Percentiles rank a stretch among this genome's conserved stretches.
phyloP scores from a whole-genome alignment of 2,888 invertebrate genomes.

The Diarsia brunnea region DNA sequence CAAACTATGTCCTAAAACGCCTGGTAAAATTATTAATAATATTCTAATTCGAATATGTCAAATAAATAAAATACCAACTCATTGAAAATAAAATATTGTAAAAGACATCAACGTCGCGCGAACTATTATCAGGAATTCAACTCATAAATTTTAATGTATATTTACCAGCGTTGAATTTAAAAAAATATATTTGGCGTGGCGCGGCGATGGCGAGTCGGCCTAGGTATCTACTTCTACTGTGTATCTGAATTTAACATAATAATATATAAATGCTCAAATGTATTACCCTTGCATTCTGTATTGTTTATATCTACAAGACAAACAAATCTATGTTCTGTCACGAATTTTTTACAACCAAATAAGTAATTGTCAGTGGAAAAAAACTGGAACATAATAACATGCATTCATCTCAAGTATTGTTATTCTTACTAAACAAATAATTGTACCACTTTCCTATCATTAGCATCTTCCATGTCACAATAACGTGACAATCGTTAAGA shows the following conservation, averaged over 20 bases:
- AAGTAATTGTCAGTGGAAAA: neutral
- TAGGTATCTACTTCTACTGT: too few relatives aligned
- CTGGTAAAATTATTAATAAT: neutral
- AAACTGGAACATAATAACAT: slow-evolving; percentile 4
- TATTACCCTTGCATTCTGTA: neutral
- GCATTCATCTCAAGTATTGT: neutral
- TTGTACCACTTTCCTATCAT: slow-evolving; percentile 37
- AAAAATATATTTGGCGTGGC: too few relatives aligned
- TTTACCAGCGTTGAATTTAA: too few relatives aligned
- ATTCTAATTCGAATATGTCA: neutral
- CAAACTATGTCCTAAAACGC: neutral
- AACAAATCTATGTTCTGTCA: neutral
- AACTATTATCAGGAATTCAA: too few relatives aligned
- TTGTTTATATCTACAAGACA: neutral
- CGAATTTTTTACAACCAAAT: neutral
- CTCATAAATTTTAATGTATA: too few relatives aligned
- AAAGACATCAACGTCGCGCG: too few relatives aligned
- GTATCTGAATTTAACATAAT: too few relatives aligned
- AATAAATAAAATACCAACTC: neutral
- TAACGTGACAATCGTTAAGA: slow-evolving; percentile 47
- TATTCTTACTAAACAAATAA: slow-evolving; percentile 34
- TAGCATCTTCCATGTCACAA: slow-evolving; percentile 41
- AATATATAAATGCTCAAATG: too few relatives aligned
- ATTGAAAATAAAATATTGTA: neutral
- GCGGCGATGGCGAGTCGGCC: too few relatives aligned